Base-by-base conservation (phyloP, 2,797 vertebrate species). In the Periophthalmus magnuspinnatus region DNA sequence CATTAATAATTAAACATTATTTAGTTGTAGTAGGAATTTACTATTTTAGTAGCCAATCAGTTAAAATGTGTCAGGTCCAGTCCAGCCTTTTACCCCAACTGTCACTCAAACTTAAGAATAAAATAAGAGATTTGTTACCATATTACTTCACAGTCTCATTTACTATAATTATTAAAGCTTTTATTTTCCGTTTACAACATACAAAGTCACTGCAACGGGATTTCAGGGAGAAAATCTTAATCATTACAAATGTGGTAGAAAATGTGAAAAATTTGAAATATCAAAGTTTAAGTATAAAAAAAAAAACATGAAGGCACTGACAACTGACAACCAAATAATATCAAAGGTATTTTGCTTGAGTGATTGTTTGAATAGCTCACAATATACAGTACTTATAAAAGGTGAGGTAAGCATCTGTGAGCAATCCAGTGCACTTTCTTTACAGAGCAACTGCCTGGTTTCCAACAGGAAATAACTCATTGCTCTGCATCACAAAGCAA, bases 261-360 rank as follows among this genome's bases (percentile, higher is more conserved):
- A 92, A 83, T 65, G 77, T 84, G 84, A 83, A 90, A 90, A 83
- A 63, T 64, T 62, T 66, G 82, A 71, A 79, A 78, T 91, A 93
- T 92, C 85, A 93, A 92, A 91, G 82, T 80, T 89, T 81, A 76
- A 86, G 77, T 33, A 77, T 28, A 80, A 80, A 87, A 88, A 83
- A 91, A 73, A 58, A 76, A 67, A 87, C 82, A 90, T 78, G 87
- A 92, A 94, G 92, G 93, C 93, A 94, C 92, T 91, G 85, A 93
- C 88, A 90, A 81, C 86, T 55, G 52, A 55, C 80, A 72, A 84
- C 68, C 65, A 81, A 75, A 72, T 77, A 75, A 68, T 88, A 88
- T 86, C 88, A 88, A 90, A 90, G 83, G 64, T 70, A 52, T 72
- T 82, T 81, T 70, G 54, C 52, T 71, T 66, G 70, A 24, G 75